Evolutionary conservation across 53 echinoderm and acorn worm genomes (phyloP), one percentile per base, ranked within the genome.

Genomic region (Holothuria leucospilota): DNA sequence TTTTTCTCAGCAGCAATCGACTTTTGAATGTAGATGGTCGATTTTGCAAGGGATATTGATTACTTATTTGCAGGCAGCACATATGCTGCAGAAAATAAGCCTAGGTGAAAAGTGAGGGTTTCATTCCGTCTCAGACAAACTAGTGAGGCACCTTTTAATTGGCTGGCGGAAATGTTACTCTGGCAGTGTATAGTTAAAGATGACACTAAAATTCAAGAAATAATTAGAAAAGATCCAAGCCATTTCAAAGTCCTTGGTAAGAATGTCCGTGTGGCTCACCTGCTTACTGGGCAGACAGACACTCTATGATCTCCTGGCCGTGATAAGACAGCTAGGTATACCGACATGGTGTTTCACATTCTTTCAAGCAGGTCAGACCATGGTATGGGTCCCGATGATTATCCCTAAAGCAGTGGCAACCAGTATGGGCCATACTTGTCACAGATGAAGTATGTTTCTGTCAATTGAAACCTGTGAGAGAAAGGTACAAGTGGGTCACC

Each of bases 321-420:
- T 63, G 51, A 66, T 88, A 16, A 16, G 78, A 21, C 38, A 66
- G 29, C 70, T 88, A 8, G 88, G 88, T 0, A 53, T 81, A 28
- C 78, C 78, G 18, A 82, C 88, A 68, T 88, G 88, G 88, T 90
- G 85, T 66, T 65, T 89, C 20, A 86, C 90, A n/a, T n/a, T 15
- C 71, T 90, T 6, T 90, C 90, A n/a, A 13, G 86, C 90, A 6
- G 90, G n/a, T n/a, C 90, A 42, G 88, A 88, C 59, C 82, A n/a
- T 88, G 28, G 39, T 81, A 53, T 88, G 88, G 88, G n/a, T n/a
- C 88, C 88, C 18, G 88, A 88, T 20, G n/a, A 62, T 82, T 27
- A 70, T 88, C 18, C 85, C n/a, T n/a, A 91, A 49, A 53, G 60
- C 39, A 88, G 88, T 87, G 85, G 78, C 18, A 59, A 29, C 13